Conservation (phyloP, 2,888 invertebrate species). For the Melieria crassipennis region DNA sequence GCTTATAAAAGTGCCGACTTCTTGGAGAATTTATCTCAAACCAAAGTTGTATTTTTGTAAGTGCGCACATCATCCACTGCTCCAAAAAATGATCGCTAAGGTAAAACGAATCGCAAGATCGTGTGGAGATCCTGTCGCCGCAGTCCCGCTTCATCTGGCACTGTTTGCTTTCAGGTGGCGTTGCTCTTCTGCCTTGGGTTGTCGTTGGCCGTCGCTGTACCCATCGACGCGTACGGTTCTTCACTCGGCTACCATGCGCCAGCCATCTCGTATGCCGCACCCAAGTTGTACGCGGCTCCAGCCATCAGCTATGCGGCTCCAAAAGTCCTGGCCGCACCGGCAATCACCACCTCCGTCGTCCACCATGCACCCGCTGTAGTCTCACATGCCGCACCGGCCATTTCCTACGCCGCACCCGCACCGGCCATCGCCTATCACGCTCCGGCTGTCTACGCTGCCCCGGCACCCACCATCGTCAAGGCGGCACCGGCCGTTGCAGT, state of each 20-base stretch:
- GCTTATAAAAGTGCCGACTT: slow-evolving; percentile 63
- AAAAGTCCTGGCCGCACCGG: slow-evolving; percentile 39
- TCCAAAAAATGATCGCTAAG: slow-evolving; percentile 59
- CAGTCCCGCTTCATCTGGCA: not conserved
- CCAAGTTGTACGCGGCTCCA: slow-evolving; percentile 47
- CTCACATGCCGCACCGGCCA: slow-evolving; percentile 50
- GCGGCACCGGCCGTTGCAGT: slow-evolving; percentile 55
- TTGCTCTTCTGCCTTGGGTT: slow-evolving; percentile 57
- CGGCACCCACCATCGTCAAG: slow-evolving; percentile 40
- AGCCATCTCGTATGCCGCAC: slow-evolving; percentile 47
- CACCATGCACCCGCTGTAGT: slow-evolving; percentile 42
- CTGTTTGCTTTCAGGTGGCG: slow-evolving; percentile 49
- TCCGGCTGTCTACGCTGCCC: slow-evolving; percentile 32
- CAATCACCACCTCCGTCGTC: slow-evolving; percentile 37
- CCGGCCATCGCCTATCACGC: slow-evolving; percentile 42
- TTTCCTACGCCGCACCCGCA: slow-evolving; percentile 41
- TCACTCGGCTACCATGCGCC: slow-evolving; percentile 37
- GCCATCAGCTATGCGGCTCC: slow-evolving; percentile 49
- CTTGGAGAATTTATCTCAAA: slow-evolving; percentile 62
- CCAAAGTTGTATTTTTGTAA: slow-evolving; percentile 61
- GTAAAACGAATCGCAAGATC: slow-evolving; percentile 49
- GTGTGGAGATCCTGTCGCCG: not conserved
- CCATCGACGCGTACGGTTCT: slow-evolving; percentile 52
- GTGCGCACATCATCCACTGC: slow-evolving; percentile 51
- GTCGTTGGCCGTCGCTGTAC: slow-evolving; percentile 52